Evolutionary conservation across 2,888 invertebrate species (phyloP), one percentile per base, ranked within the genome.

Genomic region (Lasioglossum vierecki): DNA sequence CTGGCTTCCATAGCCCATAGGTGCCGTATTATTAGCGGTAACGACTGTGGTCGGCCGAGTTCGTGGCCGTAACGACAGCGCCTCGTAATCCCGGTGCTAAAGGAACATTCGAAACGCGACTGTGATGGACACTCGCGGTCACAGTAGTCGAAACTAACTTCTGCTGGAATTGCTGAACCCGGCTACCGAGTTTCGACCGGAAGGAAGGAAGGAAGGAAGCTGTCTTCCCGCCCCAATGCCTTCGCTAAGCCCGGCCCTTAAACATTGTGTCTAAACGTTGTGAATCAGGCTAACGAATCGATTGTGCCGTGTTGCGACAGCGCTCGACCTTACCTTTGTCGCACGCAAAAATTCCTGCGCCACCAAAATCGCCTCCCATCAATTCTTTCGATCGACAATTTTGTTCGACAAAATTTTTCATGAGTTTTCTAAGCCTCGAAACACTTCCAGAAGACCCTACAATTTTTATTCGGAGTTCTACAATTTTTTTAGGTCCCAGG

Each of bases 201-300:
- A 85, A 85, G 85, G 85, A 86, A 86, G 84, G 85, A 85, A 85
- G 85, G 85, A 86, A 86, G 85, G 85, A 86, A 86, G 84, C 85
- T 84, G 84, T 84, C 84, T 81, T 86, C 78, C 18, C 68, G 81
- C 76, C 76, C 66, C 78, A 84, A 86, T 81, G 72, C 85, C 78
- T 41, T 44, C 41, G 63, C 60, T 76, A 80, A 75, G 76, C 68
- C 22, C 57, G 73, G 39, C 80, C 70, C 41, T 84, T 84, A 76
- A 85, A 84, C 84, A 79, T 76, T 57, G 76, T 41, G 76, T 76
- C 83, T 73, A n/a, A 57, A 79, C 44, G 76, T 57, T 63, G 75
- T 57, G 83, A 79, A 75, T 83, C 75, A 13, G 71, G 39, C 75
- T 84, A 83, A 83, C 26, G 84, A 84, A 83, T 83, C 75, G 75